Base-by-base conservation (phyloP, 92 coral and sea anemone species). In the Meandrina meandrites region DNA sequence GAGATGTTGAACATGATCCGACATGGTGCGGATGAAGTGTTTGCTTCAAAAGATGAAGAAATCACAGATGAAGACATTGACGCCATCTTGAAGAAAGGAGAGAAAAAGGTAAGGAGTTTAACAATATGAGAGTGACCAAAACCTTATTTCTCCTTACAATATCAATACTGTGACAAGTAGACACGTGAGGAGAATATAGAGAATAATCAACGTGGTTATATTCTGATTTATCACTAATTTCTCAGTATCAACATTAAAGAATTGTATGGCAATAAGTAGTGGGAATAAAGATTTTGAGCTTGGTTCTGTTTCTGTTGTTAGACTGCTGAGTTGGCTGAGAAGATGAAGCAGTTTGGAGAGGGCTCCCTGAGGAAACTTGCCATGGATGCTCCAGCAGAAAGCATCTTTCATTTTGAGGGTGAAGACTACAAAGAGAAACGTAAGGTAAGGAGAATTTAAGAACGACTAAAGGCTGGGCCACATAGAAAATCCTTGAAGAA, bases 311-410 rank as follows among this genome's bases (percentile, higher is more conserved):
- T 51, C 18, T 87, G 18, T 86, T 48, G 45, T 37, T 81, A 95
- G 98, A 95, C 98, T 87, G 96, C 94, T 31, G 99, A 97, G 79
- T 83, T 97, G 90, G 99, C 92, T 76, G 98, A 97, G 81, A 97
- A 97, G 88, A 97, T 97, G 99, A 97, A 97, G 86, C 92, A 95
- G 96, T 97, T 95, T 93, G 99, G 99, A 53, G 99, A 97, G 70
- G 90, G 98, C 28, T 93, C 99, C 1, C 88, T 95, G 24, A 92
- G 98, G 75, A 97, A 97, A 79, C 92, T 97, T 35, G 94, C 99
- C 45, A 92, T 97, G 91, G 99, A 97, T 87, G 93, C 96, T 31
- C 99, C 99, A 45, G 81, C 93, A 40, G 99, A 97, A 45, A 97
- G 99, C 84, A 97, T 97, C 87, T 97, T 95, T 90, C 98, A 97